Conservation (phyloP, 1,140 invertebrate genomes). For the Drepana arcuata region DNA sequence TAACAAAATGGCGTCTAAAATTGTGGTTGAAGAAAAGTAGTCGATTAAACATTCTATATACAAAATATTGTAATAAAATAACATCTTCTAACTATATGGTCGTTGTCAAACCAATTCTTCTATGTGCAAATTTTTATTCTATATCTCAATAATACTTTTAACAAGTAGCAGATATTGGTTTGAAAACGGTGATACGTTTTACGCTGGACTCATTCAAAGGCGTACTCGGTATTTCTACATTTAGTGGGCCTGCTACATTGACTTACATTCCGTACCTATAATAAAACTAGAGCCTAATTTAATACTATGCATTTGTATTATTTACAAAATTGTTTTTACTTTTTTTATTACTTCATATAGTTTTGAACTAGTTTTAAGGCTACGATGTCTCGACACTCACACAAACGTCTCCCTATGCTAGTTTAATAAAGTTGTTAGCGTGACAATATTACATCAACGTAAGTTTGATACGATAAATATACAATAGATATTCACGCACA, state of each 20-base stretch:
- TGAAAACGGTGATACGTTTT: too few species aligned
- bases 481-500: conserved; percentile 36
- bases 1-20: too few species aligned
- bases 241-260: conserved; percentile 31
- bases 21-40: too few species aligned
- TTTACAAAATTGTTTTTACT: conserved; percentile 53
- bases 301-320: conserved; percentile 52
- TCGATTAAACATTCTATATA: too few species aligned
- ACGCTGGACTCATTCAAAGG: too few species aligned
- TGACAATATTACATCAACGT: conserved; percentile 40
- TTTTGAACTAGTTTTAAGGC: conserved; percentile 71
- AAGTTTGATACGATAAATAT: conserved; percentile 8
- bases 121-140: too few species aligned
- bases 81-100: too few species aligned
- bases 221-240: too few species aligned
- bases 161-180: too few species aligned
- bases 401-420: conserved; percentile 42
- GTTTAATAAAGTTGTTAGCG: conserved; percentile 46
- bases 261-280: conserved; percentile 41
- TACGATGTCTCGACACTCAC: conserved; percentile 55
- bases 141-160: too few species aligned
- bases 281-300: conserved; percentile 45
- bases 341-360: conserved; percentile 52
- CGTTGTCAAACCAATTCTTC: too few species aligned
- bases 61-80: too few species aligned